A percentile compares a stretch with the other conserved stretches of the same genome.
Conservation (phyloP, 2,797 vertebrate genomes). For the Sphaeramia orbicularis region DNA sequence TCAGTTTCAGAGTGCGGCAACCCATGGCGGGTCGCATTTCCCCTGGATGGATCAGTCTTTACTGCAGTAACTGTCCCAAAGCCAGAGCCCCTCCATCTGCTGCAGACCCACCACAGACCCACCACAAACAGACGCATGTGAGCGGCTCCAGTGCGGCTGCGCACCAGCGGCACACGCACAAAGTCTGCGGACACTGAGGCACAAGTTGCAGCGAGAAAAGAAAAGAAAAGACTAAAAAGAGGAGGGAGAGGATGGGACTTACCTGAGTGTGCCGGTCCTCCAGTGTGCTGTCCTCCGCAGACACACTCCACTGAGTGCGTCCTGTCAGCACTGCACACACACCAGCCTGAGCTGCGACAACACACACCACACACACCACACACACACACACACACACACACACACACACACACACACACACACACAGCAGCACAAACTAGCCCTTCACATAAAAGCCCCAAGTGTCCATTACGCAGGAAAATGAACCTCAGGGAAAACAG, state of each 20-base stretch:
- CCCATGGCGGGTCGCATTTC: conserved; percentile 47
- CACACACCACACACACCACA: too few relatives aligned
- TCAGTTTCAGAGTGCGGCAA: conserved; percentile 58
- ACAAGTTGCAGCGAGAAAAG: neutral
- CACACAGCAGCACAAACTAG: too few relatives aligned
- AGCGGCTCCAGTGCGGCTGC: neutral
- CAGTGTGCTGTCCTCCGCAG: conserved; percentile 66
- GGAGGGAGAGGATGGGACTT: conserved; percentile 6
- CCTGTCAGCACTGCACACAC: conserved; percentile 58
- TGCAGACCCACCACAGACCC: conserved; percentile 5
- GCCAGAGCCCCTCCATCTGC: conserved; percentile 40
- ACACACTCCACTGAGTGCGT: conserved; percentile 63
- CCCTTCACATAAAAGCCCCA: too few relatives aligned
- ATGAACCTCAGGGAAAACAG: too few relatives aligned
- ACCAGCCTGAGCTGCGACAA: conserved; percentile 58
- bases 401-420: too few relatives aligned
- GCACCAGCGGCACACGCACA: neutral
- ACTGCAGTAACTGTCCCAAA: conserved; percentile 78
- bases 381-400: too few relatives aligned
- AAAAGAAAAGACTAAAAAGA: neutral
- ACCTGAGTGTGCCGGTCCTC: conserved; percentile 72
- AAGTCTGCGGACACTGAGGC: conserved; percentile 37
- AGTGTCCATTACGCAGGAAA: too few relatives aligned
- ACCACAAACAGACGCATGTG: too few relatives aligned
- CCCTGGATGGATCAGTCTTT: conserved; percentile 39